Conservation (phyloP, 2,888 invertebrate genomes). For the Cantharis flavilabris region DNA sequence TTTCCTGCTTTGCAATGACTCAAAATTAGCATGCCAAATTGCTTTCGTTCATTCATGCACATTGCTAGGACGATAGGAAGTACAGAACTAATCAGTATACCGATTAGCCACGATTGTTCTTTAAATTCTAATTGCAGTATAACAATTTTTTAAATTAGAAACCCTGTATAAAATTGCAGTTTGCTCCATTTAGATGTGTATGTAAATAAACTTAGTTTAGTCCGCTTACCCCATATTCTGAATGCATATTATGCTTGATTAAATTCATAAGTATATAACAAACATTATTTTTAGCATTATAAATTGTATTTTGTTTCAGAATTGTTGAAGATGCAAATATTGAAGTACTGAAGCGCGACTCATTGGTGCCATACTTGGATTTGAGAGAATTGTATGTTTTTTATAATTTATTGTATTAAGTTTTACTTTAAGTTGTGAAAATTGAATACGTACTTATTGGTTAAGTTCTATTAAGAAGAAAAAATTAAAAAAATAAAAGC, state of each 20-base stretch:
- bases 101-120: background rate
- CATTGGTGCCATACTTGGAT: conserved; percentile 47
- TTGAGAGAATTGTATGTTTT: conserved; percentile 52
- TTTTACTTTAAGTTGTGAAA: background rate
- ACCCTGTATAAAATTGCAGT: background rate
- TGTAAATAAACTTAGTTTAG: background rate
- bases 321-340: conserved; percentile 52
- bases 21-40: background rate
- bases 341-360: conserved; percentile 49
- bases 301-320: conserved; percentile 45
- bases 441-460: background rate
- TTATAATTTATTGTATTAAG: no score
- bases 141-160: background rate
- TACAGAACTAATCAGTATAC: background rate
- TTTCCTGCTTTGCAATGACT: background rate
- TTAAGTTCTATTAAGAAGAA: background rate
- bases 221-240: background rate
- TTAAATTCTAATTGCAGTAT: background rate
- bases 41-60: background rate
- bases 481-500: background rate
- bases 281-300: background rate
- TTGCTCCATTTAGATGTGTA: background rate
- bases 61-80: background rate
- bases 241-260: background rate
- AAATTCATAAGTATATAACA: background rate